Conservation (phyloP, 1,140 invertebrate genomes). For the Geopemphigus sp. region DNA sequence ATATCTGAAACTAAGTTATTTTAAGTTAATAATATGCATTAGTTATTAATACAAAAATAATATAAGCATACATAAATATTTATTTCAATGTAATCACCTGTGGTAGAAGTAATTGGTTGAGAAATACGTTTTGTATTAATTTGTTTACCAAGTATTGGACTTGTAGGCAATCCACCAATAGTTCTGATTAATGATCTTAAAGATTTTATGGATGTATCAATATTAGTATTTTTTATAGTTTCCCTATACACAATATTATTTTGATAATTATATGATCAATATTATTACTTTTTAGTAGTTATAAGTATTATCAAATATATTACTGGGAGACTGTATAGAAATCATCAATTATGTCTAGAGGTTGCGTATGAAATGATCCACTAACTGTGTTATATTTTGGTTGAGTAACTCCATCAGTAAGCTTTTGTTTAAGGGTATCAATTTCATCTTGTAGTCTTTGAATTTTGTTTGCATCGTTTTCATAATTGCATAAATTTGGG, state of each 20-base stretch:
- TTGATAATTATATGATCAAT: slow-evolving; percentile 47
- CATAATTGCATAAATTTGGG: slow-evolving; percentile 79
- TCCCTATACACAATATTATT: slow-evolving; percentile 57
- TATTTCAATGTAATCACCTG: slow-evolving; percentile 54
- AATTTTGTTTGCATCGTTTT: slow-evolving; percentile 77
- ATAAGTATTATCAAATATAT: slow-evolving; percentile 55
- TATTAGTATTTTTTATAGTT: slow-evolving; percentile 55
- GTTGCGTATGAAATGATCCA: slow-evolving; percentile 57
- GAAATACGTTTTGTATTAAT: slow-evolving; percentile 56
- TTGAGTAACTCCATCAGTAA: slow-evolving; percentile 60
- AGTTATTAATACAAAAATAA: too few relatives aligned
- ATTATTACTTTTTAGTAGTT: slow-evolving; percentile 42
- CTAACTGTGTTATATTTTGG: slow-evolving; percentile 58
- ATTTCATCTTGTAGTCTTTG: slow-evolving; percentile 82
- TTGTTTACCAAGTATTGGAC: slow-evolving; percentile 72
- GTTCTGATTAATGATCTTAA: slow-evolving; percentile 74
- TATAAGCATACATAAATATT: too few relatives aligned
- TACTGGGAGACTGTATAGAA: slow-evolving; percentile 88
- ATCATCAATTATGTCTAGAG: slow-evolving; percentile 81
- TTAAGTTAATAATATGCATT: neutral
- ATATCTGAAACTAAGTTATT: slow-evolving; percentile 31
- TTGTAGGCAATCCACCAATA: slow-evolving; percentile 68
- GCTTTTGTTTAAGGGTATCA: slow-evolving; percentile 64
- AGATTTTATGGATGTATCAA: slow-evolving; percentile 60
- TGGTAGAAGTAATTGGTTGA: slow-evolving; percentile 55